Base-by-base conservation (phyloP, 2,113 vertebrate genomes). In the Pterophyllum scalare region DNA sequence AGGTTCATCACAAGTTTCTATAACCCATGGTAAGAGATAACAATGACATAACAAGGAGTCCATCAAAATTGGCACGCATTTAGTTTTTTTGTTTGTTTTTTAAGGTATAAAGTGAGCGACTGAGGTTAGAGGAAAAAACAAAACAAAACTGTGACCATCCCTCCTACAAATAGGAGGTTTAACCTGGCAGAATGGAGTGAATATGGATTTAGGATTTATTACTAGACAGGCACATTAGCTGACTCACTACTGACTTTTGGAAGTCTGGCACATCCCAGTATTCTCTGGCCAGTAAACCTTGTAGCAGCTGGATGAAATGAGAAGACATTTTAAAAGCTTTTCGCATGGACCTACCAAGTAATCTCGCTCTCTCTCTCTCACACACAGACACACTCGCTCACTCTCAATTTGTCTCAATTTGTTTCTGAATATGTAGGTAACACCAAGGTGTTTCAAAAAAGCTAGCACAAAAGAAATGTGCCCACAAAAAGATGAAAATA, bases 241-340 rank as follows among this genome's bases (percentile, higher is more conserved):
- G 92, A 93, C 88, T 92, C 93, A 94, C 87, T 80, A 59, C 80
- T 77, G 83, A 89, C 64, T 89, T 84, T 75, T 85, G 84, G 78
- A 86, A 79, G 86, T 83, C 83, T 91, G 90, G 83, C 90, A 90
- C 80, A 62, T 83, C 75, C 79, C 76, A 58, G 60, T 77, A 75
- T 76, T 65, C 76, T 67, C 89, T 57, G 75, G 84, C 87, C 89
- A 89, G 87, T 85, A 93, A 93, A 91, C 77, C 87, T 79, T 76
- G 81, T 74, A 88, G 89, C 88, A 91, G 89, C 89, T 87, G 85
- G 82, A 87, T 91, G 82, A 93, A 86, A 93, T 86, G 88, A 89
- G 85, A 88, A 87, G 89, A 80, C 82, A 87, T 88, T 92, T 93
- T 88, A 88, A 91, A 89, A 88, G 84, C 79, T 54, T 85, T 87